Evolutionary conservation across 2,888 invertebrate species (phyloP), one percentile per base, ranked within the genome.

Genomic region (Eupithecia vulgata): DNA sequence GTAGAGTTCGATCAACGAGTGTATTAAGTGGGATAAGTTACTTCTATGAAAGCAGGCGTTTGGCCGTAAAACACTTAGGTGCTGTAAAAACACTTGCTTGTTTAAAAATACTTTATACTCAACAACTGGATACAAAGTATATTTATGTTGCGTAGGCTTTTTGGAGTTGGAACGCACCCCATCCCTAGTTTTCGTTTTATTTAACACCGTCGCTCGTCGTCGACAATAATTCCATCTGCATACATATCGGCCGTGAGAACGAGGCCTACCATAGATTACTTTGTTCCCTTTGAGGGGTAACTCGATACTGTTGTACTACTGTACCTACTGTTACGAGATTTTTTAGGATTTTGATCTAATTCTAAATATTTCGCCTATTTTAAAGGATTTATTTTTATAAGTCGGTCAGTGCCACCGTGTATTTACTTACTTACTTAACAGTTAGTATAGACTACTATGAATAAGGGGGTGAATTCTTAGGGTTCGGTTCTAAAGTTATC

Each of bases 161-260:
- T 4, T 30, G 30, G 30, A 30, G 30, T 30, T 30, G 2, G 2
- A 30, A 30, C 13, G n/a, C 62, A 21, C 40, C 30, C 62, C 80
- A 72, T 76, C 77, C 71, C 80, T 79, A 82, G 81, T 82, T 83
- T 85, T 80, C 84, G 87, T 87, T 89, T 89, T 89, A 88, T 89
- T 88, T 87, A 85, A 85, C 86, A 83, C 84, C 85, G 85, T 79
- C 77, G 77, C 78, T 74, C 82, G 79, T 84, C 85, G 81, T 81
- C 81, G 82, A 87, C 86, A 88, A 88, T 89, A 88, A 85, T 87
- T 88, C 85, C 88, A 90, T 90, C 88, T 89, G 87, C 89, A 89
- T 89, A 88, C 87, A 88, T 88, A 90, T 89, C 84, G 88, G 84
- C 81, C 79, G 81, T 83, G 76, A 80, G 75, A 74, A 76, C 76